These are phyloP conservation scores for Amphipyra tragopoginis DNA, from an alignment of 2,888 invertebrate species.

Conservation along the genomic window DNA sequence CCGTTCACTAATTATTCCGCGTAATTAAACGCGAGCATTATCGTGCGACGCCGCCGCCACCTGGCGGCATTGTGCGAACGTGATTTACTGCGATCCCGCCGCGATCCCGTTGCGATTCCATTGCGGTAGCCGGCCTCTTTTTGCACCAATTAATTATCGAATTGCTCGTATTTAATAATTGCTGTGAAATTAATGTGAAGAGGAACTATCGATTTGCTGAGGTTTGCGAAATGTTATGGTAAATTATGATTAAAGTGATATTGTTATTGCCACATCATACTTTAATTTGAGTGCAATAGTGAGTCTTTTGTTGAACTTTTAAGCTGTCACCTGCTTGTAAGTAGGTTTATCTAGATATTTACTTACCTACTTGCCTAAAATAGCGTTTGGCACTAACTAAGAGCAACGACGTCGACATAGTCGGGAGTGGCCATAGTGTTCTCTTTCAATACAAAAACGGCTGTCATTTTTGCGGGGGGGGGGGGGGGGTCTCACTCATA, in stretches of 20 bases:
- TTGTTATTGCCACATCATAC: background rate
- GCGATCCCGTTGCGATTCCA: slow-evolving; percentile 84
- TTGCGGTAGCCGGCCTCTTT: slow-evolving; percentile 84
- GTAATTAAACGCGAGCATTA: slow-evolving; percentile 90
- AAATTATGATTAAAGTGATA: slow-evolving; percentile 22
- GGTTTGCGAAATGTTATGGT: slow-evolving; percentile 44
- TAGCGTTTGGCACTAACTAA: too few species aligned
- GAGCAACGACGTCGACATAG: too few species aligned
- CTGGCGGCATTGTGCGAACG: slow-evolving; percentile 87
- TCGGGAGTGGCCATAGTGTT: too few species aligned
- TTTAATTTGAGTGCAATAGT: too few species aligned
- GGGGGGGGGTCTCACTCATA: too few species aligned
- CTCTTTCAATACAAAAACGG: too few species aligned
- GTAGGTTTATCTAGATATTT: too few species aligned
- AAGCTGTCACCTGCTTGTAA: too few species aligned
- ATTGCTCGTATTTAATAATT: slow-evolving; percentile 88
- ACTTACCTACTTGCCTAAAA: too few species aligned
- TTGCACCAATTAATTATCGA: slow-evolving; percentile 89
- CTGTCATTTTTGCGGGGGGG: too few species aligned
- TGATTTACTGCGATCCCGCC: slow-evolving; percentile 88
- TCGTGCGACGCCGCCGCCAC: slow-evolving; percentile 88
- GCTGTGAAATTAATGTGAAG: slow-evolving; percentile 86
- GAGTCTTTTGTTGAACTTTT: too few species aligned
- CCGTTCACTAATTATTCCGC: slow-evolving; percentile 90
- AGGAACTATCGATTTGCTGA: slow-evolving; percentile 70